Percentiles rank a stretch among this genome's conserved stretches.
phyloP scores from a whole-genome alignment of 2,888 invertebrate genomes.

The Rhamnusium bicolor region DNA sequence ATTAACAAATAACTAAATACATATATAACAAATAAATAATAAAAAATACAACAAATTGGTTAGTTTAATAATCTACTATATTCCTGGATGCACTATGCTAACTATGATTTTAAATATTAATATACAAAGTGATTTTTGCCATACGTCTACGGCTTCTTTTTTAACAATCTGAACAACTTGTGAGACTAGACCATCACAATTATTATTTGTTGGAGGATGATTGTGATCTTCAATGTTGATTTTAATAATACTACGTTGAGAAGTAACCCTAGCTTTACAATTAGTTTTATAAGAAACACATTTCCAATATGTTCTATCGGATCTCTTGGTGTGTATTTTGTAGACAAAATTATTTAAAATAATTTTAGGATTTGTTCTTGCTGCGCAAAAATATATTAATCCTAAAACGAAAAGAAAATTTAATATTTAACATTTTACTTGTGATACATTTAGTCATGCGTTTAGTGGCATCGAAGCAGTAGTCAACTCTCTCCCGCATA shows the following conservation, averaged over 20 bases:
- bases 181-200: constrained; percentile 47
- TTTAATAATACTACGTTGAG: constrained; percentile 50
- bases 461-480: too few relatives aligned
- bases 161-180: constrained; percentile 34
- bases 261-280: constrained; percentile 56
- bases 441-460: too few relatives aligned
- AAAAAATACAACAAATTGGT: too few relatives aligned
- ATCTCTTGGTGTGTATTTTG: constrained; percentile 53
- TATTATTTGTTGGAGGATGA: constrained; percentile 51
- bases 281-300: constrained; percentile 57
- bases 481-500: too few relatives aligned
- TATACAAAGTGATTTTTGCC: too few relatives aligned
- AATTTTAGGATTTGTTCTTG: constrained; percentile 58
- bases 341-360: constrained; percentile 58
- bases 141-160: too few relatives aligned
- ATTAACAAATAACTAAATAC: too few relatives aligned
- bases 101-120: too few relatives aligned
- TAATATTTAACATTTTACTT: too few relatives aligned
- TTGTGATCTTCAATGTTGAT: constrained; percentile 54
- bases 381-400: constrained; percentile 50
- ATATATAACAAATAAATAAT: too few relatives aligned
- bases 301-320: constrained; percentile 58
- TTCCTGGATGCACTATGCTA: too few relatives aligned
- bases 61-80: too few relatives aligned
- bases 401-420: background rate